Evolutionary conservation across 1,140 invertebrate species (phyloP), one percentile per base, ranked within the genome.

Genomic region (Wasmannia auropunctata): DNA sequence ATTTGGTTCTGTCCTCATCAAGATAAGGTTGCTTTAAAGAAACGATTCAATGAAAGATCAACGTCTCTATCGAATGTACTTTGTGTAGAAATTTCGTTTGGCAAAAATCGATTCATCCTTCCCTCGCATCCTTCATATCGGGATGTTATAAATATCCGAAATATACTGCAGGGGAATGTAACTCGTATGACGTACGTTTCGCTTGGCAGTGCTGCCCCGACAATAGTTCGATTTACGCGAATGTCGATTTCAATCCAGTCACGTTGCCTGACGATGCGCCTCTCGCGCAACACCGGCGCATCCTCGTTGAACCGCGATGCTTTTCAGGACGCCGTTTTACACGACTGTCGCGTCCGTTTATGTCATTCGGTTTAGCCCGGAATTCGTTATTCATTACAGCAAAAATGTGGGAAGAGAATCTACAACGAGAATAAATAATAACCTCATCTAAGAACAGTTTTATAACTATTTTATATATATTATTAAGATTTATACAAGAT

Each of bases 151-250:
- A n/a, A n/a, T n/a, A n/a, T n/a, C n/a, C 25, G 67, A 72, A 81
- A 43, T 81, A 43, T 81, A 16, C 34, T 34, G 31, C 25, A 58
- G 56, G 28, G 74, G 51, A 83, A 72, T 46, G 37, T 14, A 72
- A 56, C 40, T 46, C 25, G 19, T 16, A 37, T 58, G 65, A 83
- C 67, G 37, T 81, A 81, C 63, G 25, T 65, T 56, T 34, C 79
- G 67, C 51, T 83, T 74, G 79, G 54, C 67, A 83, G 46, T 46
- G 37, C 67, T 58, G n/a, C 37, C 37, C 67, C 8, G 67, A 72
- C 79, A 51, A 60, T 70, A 46, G 79, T 74, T 83, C 79, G 79
- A 83, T 83, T 72, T 74, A 74, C 79, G 40, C 79, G 22, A 72
- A 83, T 74, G 79, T 83, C 79, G 25, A 83, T 83, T 72, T 69